Conservation (phyloP, 2,888 invertebrate species). For the Tetanocera ferruginea region DNA sequence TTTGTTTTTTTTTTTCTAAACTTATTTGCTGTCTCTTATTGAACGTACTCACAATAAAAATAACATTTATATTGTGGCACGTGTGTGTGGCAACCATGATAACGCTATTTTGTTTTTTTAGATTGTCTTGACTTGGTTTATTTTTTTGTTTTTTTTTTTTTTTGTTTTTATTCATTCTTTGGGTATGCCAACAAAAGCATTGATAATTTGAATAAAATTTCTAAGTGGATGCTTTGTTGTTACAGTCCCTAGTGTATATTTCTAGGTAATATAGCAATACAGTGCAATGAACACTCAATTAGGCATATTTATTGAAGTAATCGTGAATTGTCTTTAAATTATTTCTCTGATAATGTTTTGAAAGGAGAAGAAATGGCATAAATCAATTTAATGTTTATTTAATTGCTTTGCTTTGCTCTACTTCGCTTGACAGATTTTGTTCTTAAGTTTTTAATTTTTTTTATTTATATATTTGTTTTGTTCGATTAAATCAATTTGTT, state of each 20-base stretch:
- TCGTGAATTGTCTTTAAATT: not conserved
- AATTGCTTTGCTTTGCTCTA: not conserved
- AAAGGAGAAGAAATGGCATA: not conserved
- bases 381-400: constrained; percentile 20
- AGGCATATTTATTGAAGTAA: not conserved
- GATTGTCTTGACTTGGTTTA: not conserved
- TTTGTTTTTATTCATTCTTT: not conserved
- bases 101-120: not conserved
- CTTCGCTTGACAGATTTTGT: not conserved
- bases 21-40: no score
- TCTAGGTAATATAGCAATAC: no score
- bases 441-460: not conserved
- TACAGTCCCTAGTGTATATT: not conserved
- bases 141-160: not conserved
- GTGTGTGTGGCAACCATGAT: no score
- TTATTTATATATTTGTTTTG: no score
- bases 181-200: not conserved
- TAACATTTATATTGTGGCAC: no score
- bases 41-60: no score
- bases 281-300: constrained; percentile 12
- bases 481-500: no score
- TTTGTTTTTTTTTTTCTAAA: no score
- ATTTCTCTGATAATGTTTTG: not conserved
- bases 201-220: not conserved
- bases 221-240: not conserved